Evolutionary conservation across 1,140 invertebrate genomes (phyloP), one percentile per base, ranked within the genome.

Genomic region (Drosophila burlai): DNA sequence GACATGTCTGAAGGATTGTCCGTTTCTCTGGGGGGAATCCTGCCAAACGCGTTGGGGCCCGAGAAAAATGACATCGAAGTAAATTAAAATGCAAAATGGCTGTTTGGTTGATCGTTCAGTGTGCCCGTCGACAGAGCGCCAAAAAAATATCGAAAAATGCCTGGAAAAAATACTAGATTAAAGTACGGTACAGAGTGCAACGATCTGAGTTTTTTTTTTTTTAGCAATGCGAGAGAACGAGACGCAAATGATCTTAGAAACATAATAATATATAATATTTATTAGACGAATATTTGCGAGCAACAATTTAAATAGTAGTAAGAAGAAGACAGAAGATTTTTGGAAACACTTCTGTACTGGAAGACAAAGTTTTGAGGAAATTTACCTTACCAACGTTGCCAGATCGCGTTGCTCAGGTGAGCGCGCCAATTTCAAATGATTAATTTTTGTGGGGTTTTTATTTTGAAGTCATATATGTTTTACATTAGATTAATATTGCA

Each of bases 401-500:
- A 31, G 10, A 60, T 43, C 18, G 13, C n/a, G 10, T 18, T 38
- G 34, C 24, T 29, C 16, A n/a, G 16, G 4, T 9, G 0, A 16
- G 34, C 11, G 45, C 47, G 78, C 18, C 7, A 45, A 40, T 66
- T 49, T 72, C 13, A 47, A 81, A 68, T 38, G 6, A 5, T 40
- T 47, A 0, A 36, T 65, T 76, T 80, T 77, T 68, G 62, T 59
- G 65, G 73, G 65, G 18, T 55, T 78, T 87, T 87, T 85, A 89
- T 89, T 89, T 57, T 78, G 55, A 90, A 80, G 79, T 90, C 81
- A 84, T 80, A 90, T 90, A 90, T 84, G 81, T 85, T 90, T 85
- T 91, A 90, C 85, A 90, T 90, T 90, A 86, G 76, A 85, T 90
- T 89, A 90, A 90, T 90, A 90, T 90, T 90, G 85, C 85, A 90